phyloP scores from a whole-genome alignment of 2,888 invertebrate genomes.

The Xylocampa areola region DNA sequence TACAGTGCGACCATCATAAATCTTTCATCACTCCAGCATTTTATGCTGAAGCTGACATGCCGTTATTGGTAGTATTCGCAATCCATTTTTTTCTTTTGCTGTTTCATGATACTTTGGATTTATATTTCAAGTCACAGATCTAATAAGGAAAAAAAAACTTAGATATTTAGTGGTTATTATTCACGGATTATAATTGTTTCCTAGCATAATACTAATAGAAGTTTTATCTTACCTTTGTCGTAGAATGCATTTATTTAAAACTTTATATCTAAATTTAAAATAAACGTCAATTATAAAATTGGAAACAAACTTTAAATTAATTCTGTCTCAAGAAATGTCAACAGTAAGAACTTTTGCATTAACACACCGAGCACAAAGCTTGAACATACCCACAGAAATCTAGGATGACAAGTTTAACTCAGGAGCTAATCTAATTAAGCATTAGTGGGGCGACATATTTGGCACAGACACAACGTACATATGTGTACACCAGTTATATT shows the following conservation, averaged over 20 bases:
- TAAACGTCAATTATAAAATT: too few species aligned
- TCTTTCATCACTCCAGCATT: constrained; percentile 37
- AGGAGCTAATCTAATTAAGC: constrained; percentile 29
- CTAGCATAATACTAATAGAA: too few species aligned
- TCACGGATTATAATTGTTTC: too few species aligned
- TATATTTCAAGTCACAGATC: too few species aligned
- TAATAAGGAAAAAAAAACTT: too few species aligned
- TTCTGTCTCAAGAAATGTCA: neutral
- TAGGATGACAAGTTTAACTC: constrained; percentile 26
- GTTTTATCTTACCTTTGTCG: too few species aligned
- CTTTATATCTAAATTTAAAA: too few species aligned
- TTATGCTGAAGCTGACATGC: constrained; percentile 13
- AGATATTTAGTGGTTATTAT: too few species aligned
- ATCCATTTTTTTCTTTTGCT: constrained; percentile 27
- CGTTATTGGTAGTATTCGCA: constrained; percentile 39
- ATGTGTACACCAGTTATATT: constrained; percentile 9
- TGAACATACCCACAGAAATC: constrained; percentile 12
- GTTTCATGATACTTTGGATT: too few species aligned
- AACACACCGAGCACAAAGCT: constrained; percentile 1
- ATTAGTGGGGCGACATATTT: constrained; percentile 33
- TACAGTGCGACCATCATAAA: constrained; percentile 19
- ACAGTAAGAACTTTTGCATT: too few species aligned
- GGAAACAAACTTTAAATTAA: too few species aligned
- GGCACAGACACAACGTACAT: constrained; percentile 29
- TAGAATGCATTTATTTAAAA: too few species aligned